phyloP scores from a whole-genome alignment of 2,888 invertebrate genomes.

The Herminia tarsipennalis region DNA sequence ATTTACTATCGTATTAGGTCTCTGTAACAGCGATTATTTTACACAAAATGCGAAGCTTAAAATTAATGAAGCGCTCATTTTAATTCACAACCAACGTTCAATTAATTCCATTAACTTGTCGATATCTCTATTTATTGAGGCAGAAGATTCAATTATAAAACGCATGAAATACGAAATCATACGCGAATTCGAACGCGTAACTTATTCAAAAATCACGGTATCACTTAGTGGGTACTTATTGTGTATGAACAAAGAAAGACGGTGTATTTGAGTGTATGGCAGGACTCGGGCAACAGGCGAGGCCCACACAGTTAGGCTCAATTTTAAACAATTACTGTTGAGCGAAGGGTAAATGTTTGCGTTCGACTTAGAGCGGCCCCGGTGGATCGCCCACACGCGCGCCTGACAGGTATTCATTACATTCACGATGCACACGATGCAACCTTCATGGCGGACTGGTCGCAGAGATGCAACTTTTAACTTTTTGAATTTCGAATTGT shows the following conservation, averaged over 20 bases:
- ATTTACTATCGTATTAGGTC: slow-evolving; percentile 75
- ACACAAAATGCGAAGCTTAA: slow-evolving; percentile 63
- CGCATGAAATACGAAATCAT: slow-evolving; percentile 30
- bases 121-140: slow-evolving; percentile 58
- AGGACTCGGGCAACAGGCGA: slow-evolving; percentile 70
- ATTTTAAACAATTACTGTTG: slow-evolving; percentile 85
- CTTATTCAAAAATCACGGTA: slow-evolving; percentile 39
- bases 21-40: slow-evolving; percentile 59
- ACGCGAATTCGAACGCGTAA: slow-evolving; percentile 24
- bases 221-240: slow-evolving; percentile 68
- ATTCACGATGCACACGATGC: slow-evolving; percentile 73
- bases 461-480: slow-evolving; percentile 40
- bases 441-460: slow-evolving; percentile 50
- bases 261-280: slow-evolving; percentile 57
- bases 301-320: slow-evolving; percentile 85
- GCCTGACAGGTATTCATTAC: slow-evolving; percentile 84
- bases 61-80: slow-evolving; percentile 64
- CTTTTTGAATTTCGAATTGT: slow-evolving; percentile 36
- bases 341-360: slow-evolving; percentile 85
- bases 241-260: slow-evolving; percentile 67
- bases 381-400: slow-evolving; percentile 82
- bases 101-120: slow-evolving; percentile 62
- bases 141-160: slow-evolving; percentile 51
- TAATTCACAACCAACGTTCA: slow-evolving; percentile 61
- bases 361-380: slow-evolving; percentile 77